Conservation (phyloP, 2,113 vertebrate genomes). For the Poicephalus gulielmi region DNA sequence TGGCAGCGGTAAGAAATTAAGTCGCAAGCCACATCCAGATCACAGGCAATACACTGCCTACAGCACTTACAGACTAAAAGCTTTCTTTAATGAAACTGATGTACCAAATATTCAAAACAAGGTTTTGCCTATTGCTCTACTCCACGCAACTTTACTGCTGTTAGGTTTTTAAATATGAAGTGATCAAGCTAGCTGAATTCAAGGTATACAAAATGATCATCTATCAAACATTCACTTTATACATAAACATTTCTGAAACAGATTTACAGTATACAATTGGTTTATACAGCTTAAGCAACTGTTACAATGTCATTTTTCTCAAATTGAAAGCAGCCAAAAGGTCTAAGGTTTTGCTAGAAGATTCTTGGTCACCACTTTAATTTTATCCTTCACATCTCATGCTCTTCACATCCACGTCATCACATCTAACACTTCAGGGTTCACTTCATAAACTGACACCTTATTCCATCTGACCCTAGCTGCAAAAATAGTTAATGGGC, state of each 20-base stretch:
- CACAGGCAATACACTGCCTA: neutral
- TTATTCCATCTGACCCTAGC: neutral
- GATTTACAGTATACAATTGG: constrained; percentile 62
- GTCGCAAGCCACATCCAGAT: constrained; percentile 3
- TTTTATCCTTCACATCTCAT: neutral
- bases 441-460: neutral
- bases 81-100: constrained; percentile 1
- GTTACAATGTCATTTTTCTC: constrained; percentile 30
- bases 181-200: constrained; percentile 60
- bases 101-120: constrained; percentile 33
- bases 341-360: neutral
- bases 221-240: constrained; percentile 71
- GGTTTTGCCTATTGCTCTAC: constrained; percentile 52
- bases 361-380: constrained; percentile 3
- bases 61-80: neutral
- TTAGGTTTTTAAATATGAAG: constrained; percentile 30
- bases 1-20: neutral
- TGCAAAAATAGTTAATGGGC: constrained; percentile 15
- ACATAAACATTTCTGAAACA: constrained; percentile 51
- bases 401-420: neutral
- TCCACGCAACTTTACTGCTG: constrained; percentile 26
- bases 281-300: constrained; percentile 55
- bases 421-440: neutral
- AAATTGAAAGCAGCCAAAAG: constrained; percentile 24
- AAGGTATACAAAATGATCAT: constrained; percentile 63